Evolutionary conservation across 2,113 vertebrate genomes (phyloP).

Genomic region (Bucco capensis): DNA sequence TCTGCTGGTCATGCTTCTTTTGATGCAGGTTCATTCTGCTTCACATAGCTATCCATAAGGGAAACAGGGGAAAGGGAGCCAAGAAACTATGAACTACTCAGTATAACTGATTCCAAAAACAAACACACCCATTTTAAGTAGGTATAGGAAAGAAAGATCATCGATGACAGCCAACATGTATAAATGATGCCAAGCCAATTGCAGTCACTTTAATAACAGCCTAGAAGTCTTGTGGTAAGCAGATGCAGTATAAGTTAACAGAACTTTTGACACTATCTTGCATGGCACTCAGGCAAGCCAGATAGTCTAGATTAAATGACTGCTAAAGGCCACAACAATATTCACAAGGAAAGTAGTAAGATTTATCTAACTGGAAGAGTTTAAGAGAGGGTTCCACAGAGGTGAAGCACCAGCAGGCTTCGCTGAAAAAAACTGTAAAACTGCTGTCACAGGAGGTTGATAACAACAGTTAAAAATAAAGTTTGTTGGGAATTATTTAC

Average conservation of each 20-base stretch:
- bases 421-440: background rate
- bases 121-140: background rate
- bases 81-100: background rate
- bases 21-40: background rate
- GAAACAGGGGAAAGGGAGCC: background rate
- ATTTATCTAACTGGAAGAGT: background rate
- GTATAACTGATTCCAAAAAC: background rate
- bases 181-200: background rate
- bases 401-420: fast-evolving
- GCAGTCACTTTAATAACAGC: background rate
- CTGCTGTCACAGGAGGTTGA: background rate
- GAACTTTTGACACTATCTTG: background rate
- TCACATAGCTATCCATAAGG: background rate
- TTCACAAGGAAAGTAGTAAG: background rate
- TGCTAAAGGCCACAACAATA: background rate
- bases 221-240: background rate
- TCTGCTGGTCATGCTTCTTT: no score
- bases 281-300: background rate
- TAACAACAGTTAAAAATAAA: background rate
- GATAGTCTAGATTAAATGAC: background rate
- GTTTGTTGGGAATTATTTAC: background rate
- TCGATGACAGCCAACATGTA: background rate
- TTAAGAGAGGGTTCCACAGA: background rate
- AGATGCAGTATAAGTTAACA: background rate
- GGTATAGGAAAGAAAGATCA: background rate